These are phyloP conservation scores for Charanyca ferruginea DNA, from an alignment of 2,888 invertebrate genomes.

Conservation along the genomic window DNA sequence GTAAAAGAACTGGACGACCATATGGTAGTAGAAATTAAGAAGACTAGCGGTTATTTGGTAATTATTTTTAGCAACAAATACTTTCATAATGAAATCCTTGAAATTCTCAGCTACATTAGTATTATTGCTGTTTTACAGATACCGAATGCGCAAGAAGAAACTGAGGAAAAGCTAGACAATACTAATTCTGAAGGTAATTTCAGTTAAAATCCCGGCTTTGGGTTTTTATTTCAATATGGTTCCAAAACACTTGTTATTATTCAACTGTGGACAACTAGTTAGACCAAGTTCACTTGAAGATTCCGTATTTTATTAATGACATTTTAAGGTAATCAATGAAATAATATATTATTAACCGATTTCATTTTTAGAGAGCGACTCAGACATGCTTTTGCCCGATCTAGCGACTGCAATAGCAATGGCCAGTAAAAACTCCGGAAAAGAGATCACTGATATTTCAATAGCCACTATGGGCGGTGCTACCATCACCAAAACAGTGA, in stretches of 20 bases:
- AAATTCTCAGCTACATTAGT: not conserved
- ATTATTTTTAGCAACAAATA: slow-evolving; percentile 20
- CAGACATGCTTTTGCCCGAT: slow-evolving; percentile 73
- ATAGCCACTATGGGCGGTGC: slow-evolving; percentile 56
- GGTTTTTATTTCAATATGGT: no score
- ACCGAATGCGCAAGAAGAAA: slow-evolving; percentile 59
- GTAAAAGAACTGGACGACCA: slow-evolving; percentile 85
- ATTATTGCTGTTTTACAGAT: slow-evolving; percentile 60
- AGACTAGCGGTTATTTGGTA: slow-evolving; percentile 83
- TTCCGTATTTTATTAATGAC: not conserved
- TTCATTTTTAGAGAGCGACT: slow-evolving; percentile 74
- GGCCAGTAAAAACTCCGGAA: slow-evolving; percentile 58
- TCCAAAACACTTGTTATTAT: no score
- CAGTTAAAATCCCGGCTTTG: no score
- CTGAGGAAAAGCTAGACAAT: slow-evolving; percentile 66
- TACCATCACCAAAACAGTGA: slow-evolving; percentile 46
- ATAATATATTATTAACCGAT: not conserved
- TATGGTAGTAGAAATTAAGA: slow-evolving; percentile 87
- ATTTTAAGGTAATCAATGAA: not conserved
- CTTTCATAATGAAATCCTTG: not conserved
- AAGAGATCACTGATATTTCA: slow-evolving; percentile 4
- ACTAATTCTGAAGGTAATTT: slow-evolving; percentile 76
- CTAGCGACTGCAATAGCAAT: slow-evolving; percentile 71
- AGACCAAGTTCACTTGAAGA: not conserved
- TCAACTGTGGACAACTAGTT: not conserved